phyloP scores from a whole-genome alignment of 2,797 vertebrate genomes.

The Acomys russatus region DNA sequence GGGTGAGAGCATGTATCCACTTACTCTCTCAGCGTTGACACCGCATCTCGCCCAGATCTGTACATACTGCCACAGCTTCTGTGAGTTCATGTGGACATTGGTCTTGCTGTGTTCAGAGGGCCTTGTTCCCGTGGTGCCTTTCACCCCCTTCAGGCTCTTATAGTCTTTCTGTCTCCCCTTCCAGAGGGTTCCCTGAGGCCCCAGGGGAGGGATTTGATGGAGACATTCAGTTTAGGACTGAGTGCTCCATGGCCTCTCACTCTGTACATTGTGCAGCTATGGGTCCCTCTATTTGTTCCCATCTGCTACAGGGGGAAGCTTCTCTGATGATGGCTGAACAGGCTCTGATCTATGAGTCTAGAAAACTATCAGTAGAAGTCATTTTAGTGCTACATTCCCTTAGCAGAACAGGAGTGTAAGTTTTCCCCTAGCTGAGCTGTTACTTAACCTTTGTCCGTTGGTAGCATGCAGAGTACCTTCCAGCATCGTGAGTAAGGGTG shows the following conservation, averaged over 20 bases:
- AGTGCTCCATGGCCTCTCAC: neutral
- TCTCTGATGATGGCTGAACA: neutral
- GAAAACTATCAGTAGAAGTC: neutral
- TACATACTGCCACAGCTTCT: neutral
- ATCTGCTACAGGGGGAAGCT: neutral
- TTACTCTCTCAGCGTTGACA: neutral
- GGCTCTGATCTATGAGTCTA: neutral
- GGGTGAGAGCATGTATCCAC: neutral
- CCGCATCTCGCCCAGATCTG: neutral
- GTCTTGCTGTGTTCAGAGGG: neutral
- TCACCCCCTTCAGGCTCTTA: neutral
- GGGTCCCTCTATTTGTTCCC: neutral
- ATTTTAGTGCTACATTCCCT: neutral
- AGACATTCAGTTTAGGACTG: neutral
- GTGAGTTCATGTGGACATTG: neutral
- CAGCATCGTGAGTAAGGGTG: neutral
- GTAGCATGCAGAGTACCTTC: neutral
- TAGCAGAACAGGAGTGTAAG: neutral
- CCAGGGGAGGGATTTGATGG: neutral
- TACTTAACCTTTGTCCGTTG: neutral
- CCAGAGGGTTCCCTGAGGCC: neutral
- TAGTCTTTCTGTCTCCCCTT: neutral
- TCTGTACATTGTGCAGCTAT: neutral
- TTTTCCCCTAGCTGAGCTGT: neutral
- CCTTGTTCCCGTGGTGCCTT: neutral